Base-by-base conservation (phyloP, 1,140 invertebrate species). In the Aleiodes sp. region DNA sequence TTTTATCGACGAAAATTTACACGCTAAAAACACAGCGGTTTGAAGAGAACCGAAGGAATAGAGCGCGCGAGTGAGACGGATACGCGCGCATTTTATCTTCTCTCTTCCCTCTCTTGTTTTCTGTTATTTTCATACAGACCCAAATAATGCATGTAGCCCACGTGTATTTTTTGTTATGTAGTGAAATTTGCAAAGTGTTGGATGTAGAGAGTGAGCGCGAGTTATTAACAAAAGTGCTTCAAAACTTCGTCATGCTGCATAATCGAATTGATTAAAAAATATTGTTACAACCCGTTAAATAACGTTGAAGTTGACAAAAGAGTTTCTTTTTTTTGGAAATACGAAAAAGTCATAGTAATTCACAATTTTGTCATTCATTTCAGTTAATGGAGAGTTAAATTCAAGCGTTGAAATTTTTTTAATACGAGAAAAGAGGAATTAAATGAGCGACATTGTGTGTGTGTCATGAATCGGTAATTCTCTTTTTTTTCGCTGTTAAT, bases 381-480 rank as follows among this genome's bases (percentile, higher is more conserved):
- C 19, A 37, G 61, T 63, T 63, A 63, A 63, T 63, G 61, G 37
- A 63, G 26, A 63, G 61, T 41, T 63, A 37, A 63, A 43, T 41
- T 63, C 37, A 63, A 43, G 9, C 19, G 24, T 41, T 19, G 24
- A 63, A 63, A 52, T 8, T 10, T 14, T n/a, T 41, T 37, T 39
- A 63, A 41, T 35, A 61, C 59, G 39, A 12, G 46, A 0, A 24
- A 21, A 21, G 8, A 21, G 8, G 46, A 2, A 7, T 6, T 16
- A 10, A 9, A 9, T 6, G 19, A 19, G 8, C 21, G 10, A n/a
- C 16, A 46, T 19, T 46, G 46, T 24, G 46, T 24, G 33, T 61
- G 46, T 24, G 33, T 61, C 59, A 61, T 61, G 59, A 61, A 61
- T 61, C 19, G 59, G 33, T 61, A 61, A 61, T 35, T n/a, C n/a